phyloP scores from a whole-genome alignment of 1,140 invertebrate genomes.

The Trichoplusia ni region DNA sequence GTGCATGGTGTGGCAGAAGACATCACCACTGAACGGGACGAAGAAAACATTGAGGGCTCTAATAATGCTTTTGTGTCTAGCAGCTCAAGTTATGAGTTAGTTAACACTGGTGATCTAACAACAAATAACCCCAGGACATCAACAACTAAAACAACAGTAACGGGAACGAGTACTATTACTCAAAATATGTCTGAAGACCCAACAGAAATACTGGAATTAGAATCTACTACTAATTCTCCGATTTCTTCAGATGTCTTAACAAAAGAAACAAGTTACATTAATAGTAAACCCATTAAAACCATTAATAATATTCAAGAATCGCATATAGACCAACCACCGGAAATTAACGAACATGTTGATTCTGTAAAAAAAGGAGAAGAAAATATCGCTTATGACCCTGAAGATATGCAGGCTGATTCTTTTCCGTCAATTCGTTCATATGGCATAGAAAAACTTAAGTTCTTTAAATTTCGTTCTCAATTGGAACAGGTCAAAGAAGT shows the following conservation, averaged over 20 bases:
- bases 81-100: conserved; percentile 45
- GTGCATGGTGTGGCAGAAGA: conserved; percentile 74
- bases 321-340: conserved; percentile 30
- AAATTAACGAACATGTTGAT: conserved; percentile 26
- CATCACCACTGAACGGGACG: conserved; percentile 41
- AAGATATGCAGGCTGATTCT: conserved; percentile 76
- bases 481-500: conserved; percentile 65
- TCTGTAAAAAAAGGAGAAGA: conserved; percentile 37
- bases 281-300: conserved; percentile 14
- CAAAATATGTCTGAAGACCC: conserved; percentile 6
- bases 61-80: conserved; percentile 60
- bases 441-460: conserved; percentile 70
- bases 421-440: conserved; percentile 71
- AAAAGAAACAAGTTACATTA: conserved; percentile 40
- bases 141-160: background rate
- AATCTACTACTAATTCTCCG: background rate
- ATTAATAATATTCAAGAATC: conserved; percentile 18
- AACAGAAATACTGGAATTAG: background rate
- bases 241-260: conserved; percentile 20
- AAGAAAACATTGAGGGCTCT: conserved; percentile 47
- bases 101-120: conserved; percentile 53
- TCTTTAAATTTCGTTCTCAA: conserved; percentile 64
- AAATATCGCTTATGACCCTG: conserved; percentile 66
- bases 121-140: conserved; percentile 6
- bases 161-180: background rate